Evolutionary conservation across 1,140 invertebrate species (phyloP).

Genomic region (Sitodiplosis mosellana): DNA sequence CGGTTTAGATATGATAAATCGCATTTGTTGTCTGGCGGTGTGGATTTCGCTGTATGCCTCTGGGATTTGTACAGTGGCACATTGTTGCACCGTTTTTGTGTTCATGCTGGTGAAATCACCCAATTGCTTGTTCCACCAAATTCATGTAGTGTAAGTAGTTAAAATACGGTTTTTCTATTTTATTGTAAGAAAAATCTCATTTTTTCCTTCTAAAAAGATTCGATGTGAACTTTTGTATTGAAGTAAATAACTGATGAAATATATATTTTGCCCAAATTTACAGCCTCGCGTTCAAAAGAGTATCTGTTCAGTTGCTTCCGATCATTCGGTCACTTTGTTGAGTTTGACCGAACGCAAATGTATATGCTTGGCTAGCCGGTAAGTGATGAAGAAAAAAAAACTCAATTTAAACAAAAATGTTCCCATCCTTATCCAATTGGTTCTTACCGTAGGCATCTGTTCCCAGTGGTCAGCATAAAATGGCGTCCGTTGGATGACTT

Average conservation of each 20-base stretch:
- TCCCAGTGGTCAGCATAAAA: slow-evolving; percentile 89
- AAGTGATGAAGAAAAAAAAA: background rate
- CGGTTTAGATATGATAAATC: slow-evolving; percentile 70
- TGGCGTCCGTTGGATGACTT: slow-evolving; percentile 97
- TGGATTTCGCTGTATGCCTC: slow-evolving; percentile 93
- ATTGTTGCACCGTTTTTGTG: slow-evolving; percentile 85
- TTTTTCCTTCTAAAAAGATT: too few species aligned
- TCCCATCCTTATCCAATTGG: too few species aligned
- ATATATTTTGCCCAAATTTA: slow-evolving; percentile 6
- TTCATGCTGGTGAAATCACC: slow-evolving; percentile 84
- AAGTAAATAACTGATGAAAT: background rate
- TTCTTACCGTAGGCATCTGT: slow-evolving; percentile 50
- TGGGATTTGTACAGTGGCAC: slow-evolving; percentile 91
- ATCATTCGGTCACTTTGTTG: slow-evolving; percentile 89
- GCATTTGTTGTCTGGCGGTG: slow-evolving; percentile 84
- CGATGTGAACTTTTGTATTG: slow-evolving; percentile 4
- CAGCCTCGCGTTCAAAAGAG: slow-evolving; percentile 85
- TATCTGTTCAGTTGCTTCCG: slow-evolving; percentile 90
- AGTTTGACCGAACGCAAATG: slow-evolving; percentile 89
- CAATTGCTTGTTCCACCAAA: slow-evolving; percentile 82
- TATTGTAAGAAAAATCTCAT: slow-evolving; percentile 2
- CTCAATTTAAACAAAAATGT: background rate
- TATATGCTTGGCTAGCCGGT: slow-evolving; percentile 78
- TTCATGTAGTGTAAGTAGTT: slow-evolving; percentile 62
- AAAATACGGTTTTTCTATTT: background rate